phyloP scores from a whole-genome alignment of 2,888 invertebrate species.

The Torymus tubicola region DNA sequence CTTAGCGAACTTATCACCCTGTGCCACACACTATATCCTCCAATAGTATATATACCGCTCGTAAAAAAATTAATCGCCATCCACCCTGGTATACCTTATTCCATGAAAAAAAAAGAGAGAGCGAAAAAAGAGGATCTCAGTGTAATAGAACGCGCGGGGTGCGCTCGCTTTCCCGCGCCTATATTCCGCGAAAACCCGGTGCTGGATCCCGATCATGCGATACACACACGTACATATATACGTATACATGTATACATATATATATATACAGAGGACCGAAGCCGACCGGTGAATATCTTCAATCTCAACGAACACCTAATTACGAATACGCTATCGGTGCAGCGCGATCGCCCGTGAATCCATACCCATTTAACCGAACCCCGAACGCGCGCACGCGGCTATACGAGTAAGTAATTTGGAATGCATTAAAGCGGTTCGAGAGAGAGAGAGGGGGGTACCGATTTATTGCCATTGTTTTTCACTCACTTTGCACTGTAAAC shows the following conservation, averaged over 20 bases:
- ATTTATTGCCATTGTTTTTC: slow-evolving; percentile 54
- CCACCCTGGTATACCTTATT: slow-evolving; percentile 3
- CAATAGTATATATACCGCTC: slow-evolving; percentile 50
- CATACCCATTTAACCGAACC: slow-evolving; percentile 40
- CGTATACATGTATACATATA: not conserved
- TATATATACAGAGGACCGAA: not conserved
- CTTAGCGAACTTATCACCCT: slow-evolving; percentile 30
- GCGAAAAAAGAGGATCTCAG: not conserved
- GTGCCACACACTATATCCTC: not conserved
- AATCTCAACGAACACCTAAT: slow-evolving; percentile 58
- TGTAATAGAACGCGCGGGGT: not conserved
- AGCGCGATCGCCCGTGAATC: slow-evolving; percentile 55
- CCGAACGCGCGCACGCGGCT: not conserved
- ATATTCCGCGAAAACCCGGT: slow-evolving; percentile 30
- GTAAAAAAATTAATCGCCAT: slow-evolving; percentile 50
- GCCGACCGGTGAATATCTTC: slow-evolving; percentile 47
- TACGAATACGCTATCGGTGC: slow-evolving; percentile 55
- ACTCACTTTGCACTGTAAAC: slow-evolving; percentile 49
- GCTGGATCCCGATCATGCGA: slow-evolving; percentile 16
- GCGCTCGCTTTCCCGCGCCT: slow-evolving; percentile 25
- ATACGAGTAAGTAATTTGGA: not conserved
- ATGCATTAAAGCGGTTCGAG: not conserved
- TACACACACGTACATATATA: not conserved
- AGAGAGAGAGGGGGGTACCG: not conserved
- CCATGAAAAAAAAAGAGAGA: slow-evolving; percentile 4